Evolutionary conservation across 2,113 vertebrate species (phyloP).

Genomic region (rabbit (Oryctolagus cuniculus)): mOryCun1.1 NC_091436.1:66507001-66507500

Average conservation of each 20-base stretch:
- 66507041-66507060: background rate
- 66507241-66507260: background rate
- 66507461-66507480: no score
- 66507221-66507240: background rate
- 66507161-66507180: constrained; percentile 31
- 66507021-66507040: background rate
- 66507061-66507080: constrained; percentile 39
- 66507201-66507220: background rate
- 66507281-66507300: no score
- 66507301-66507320: no score
- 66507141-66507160: background rate
- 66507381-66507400: background rate
- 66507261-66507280: no score
- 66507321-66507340: no score
- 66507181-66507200: background rate
- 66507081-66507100: constrained; percentile 14
- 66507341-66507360: no score
- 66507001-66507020: background rate
- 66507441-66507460: background rate
- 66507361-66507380: background rate
- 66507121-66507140: constrained; percentile 9
- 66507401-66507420: background rate
- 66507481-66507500: background rate
- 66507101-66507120: background rate
- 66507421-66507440: background rate